Percentiles rank a stretch among this genome's conserved stretches.
Evolutionary conservation across 2,888 invertebrate species (phyloP).

Genomic region (Hedychridium roseum): DNA sequence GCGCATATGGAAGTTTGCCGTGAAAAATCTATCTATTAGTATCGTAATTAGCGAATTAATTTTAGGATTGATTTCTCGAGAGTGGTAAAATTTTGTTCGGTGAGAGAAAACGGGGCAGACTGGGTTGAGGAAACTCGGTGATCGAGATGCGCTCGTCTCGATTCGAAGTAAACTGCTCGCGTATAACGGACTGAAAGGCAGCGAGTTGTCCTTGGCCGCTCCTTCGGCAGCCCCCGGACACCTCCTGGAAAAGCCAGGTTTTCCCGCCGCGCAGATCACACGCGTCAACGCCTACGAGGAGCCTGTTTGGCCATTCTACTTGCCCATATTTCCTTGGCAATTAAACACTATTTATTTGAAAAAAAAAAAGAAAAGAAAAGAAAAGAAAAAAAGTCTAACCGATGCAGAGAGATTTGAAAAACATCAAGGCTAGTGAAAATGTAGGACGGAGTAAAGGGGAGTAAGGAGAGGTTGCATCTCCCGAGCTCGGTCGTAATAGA

Average conservation of each 20-base stretch:
- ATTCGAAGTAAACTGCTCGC: conserved; percentile 34
- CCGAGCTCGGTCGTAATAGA: conserved; percentile 7
- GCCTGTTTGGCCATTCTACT: too few relatives aligned
- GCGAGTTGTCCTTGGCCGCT: conserved; percentile 48
- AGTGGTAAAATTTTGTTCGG: too few relatives aligned
- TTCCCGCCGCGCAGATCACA: conserved; percentile 31
- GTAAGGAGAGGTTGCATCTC: conserved; percentile 25
- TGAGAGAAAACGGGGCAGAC: background rate
- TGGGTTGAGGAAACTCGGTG: background rate
- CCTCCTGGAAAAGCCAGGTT: conserved; percentile 42
- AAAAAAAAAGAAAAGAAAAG: background rate
- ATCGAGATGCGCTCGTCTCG: conserved; percentile 1
- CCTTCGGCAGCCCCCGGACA: conserved; percentile 41
- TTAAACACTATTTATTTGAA: too few relatives aligned
- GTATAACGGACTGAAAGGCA: conserved; percentile 40
- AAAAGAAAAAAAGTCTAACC: background rate
- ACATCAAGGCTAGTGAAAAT: conserved; percentile 27
- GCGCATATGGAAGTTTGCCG: too few relatives aligned
- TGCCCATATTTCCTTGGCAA: too few relatives aligned
- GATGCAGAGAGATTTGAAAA: background rate
- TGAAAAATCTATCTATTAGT: too few relatives aligned
- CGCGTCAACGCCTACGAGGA: conserved; percentile 14
- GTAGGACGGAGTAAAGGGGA: conserved; percentile 20
- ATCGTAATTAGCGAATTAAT: too few relatives aligned
- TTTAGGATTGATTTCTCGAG: too few relatives aligned